A percentile compares a stretch with the other conserved stretches of the same genome.
These are phyloP conservation scores for Anoplius nigerrimus DNA, from an alignment of 2,888 invertebrate species.

Conservation along the genomic window DNA sequence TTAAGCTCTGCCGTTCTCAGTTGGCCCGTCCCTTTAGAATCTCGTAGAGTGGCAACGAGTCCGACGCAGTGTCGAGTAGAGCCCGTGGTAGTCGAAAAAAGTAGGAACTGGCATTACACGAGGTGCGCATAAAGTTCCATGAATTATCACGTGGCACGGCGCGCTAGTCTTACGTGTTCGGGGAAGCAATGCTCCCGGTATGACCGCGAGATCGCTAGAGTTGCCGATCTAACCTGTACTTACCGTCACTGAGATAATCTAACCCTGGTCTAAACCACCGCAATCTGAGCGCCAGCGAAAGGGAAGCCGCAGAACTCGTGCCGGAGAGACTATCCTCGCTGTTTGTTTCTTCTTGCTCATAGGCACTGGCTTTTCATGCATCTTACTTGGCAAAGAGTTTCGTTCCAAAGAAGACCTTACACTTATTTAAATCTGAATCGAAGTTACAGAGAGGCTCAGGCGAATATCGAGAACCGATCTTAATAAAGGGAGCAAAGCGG, in stretches of 20 bases:
- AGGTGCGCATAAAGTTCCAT: conserved; percentile 62
- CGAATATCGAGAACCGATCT: too few relatives aligned
- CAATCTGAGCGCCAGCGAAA: conserved; percentile 53
- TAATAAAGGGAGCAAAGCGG: too few relatives aligned
- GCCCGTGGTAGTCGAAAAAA: conserved; percentile 1
- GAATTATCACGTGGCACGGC: conserved; percentile 62
- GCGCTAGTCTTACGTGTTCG: conserved; percentile 59
- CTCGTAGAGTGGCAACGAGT: not conserved
- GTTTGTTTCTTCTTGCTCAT: too few relatives aligned
- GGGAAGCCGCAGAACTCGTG: conserved; percentile 33
- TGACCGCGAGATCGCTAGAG: conserved; percentile 56
- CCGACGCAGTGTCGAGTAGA: not conserved
- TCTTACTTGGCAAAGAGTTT: too few relatives aligned
- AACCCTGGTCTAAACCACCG: conserved; percentile 56
- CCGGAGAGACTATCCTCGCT: too few relatives aligned
- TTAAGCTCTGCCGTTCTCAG: conserved; percentile 11
- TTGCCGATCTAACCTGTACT: conserved; percentile 65
- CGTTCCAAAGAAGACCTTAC: too few relatives aligned
- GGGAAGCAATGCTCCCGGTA: conserved; percentile 61
- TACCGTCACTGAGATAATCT: conserved; percentile 68
- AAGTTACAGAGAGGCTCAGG: too few relatives aligned
- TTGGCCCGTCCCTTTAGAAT: not conserved
- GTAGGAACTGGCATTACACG: conserved; percentile 52
- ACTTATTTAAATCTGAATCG: too few relatives aligned
- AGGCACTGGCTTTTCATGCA: too few relatives aligned